These are phyloP conservation scores for Hyalella azteca DNA, from an alignment of 2,888 invertebrate genomes.

Conservation along the genomic window DNA sequence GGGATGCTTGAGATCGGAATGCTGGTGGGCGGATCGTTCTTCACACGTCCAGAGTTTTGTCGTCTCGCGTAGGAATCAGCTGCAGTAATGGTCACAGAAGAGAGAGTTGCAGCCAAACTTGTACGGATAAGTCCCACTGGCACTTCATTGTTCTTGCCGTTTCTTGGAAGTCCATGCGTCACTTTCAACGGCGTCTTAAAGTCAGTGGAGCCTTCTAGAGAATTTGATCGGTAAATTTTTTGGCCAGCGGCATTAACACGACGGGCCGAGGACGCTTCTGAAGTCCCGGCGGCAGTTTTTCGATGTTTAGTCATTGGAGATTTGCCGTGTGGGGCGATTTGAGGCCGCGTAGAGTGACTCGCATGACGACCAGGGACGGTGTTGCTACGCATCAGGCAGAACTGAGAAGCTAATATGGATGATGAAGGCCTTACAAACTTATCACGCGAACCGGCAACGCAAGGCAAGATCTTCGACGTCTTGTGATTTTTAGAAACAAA, in stretches of 20 bases:
- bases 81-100: not conserved
- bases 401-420: not conserved
- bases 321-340: not conserved
- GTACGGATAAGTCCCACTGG: not conserved
- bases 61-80: not conserved
- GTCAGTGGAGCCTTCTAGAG: too few relatives aligned
- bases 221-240: not conserved
- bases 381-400: not conserved
- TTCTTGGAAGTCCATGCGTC: too few relatives aligned
- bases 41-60: not conserved
- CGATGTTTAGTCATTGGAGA: not conserved
- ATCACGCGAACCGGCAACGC: not conserved
- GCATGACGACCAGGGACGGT: not conserved
- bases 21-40: not conserved
- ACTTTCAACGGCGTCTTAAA: too few relatives aligned
- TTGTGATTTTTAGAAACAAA: not conserved
- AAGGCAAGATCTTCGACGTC: not conserved
- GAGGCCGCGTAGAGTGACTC: not conserved
- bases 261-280: not conserved
- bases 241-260: not conserved
- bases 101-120: not conserved
- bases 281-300: not conserved
- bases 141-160: not conserved
- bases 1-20: not conserved
- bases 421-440: too few relatives aligned